Conservation (phyloP, 2,113 vertebrate species). For the Channa argus region DNA sequence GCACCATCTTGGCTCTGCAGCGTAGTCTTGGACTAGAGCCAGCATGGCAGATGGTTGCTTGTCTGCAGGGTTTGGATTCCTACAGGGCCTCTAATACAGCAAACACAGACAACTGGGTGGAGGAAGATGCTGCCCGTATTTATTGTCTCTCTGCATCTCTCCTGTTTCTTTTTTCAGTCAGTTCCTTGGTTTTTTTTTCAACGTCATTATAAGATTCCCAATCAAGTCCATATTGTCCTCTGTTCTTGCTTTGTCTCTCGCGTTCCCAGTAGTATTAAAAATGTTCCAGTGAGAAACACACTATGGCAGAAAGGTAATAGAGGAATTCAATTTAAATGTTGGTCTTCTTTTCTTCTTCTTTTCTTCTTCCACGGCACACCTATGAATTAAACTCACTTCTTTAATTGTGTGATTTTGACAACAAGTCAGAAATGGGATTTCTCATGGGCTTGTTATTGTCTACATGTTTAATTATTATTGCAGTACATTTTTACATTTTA, state of each 20-base stretch:
- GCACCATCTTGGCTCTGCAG: conserved; percentile 72
- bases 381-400: too few species aligned
- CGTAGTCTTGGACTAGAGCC: conserved; percentile 73
- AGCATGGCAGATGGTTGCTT: conserved; percentile 81
- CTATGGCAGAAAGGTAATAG: background rate
- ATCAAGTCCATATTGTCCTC: background rate
- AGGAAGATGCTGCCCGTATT: conserved; percentile 53
- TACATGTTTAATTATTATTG: background rate
- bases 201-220: background rate
- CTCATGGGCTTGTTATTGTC: background rate
- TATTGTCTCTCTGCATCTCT: conserved; percentile 34
- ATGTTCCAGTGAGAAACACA: background rate
- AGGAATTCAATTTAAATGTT: background rate
- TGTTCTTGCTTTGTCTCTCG: too few species aligned
- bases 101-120: conserved; percentile 72
- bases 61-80: conserved; percentile 77
- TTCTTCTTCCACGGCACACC: too few species aligned
- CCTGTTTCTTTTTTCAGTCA: background rate
- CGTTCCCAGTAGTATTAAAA: background rate
- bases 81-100: conserved; percentile 61
- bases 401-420: too few species aligned
- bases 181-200: background rate
- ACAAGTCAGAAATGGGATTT: background rate
- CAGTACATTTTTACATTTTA: conserved; percentile 14
- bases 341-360: background rate